These are phyloP conservation scores for Philonicus albiceps DNA, from an alignment of 2,888 invertebrate species.

Conservation along the genomic window DNA sequence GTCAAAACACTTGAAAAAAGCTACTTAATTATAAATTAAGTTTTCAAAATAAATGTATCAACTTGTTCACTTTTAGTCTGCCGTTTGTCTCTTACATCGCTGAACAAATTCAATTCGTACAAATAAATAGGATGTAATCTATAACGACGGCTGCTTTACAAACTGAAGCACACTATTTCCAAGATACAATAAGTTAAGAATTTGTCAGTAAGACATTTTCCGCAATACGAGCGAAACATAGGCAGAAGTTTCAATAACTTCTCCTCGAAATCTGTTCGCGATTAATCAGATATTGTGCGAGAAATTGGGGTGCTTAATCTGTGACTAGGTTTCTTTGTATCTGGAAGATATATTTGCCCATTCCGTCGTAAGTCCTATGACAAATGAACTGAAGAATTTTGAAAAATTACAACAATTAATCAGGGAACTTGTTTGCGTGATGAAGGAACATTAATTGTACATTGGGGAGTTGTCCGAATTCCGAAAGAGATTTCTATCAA, in stretches of 20 bases:
- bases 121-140: neutral
- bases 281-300: neutral
- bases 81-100: neutral
- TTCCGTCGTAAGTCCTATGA: neutral
- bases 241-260: neutral
- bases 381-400: neutral
- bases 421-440: neutral
- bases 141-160: neutral
- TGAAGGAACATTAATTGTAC: neutral
- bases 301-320: neutral
- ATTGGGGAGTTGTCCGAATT: neutral
- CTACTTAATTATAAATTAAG: neutral
- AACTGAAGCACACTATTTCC: neutral
- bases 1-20: no score
- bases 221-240: neutral
- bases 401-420: neutral
- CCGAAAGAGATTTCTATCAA: neutral
- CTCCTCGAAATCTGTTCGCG: neutral
- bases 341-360: neutral
- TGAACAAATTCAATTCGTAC: neutral
- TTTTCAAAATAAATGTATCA: neutral
- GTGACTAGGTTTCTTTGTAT: neutral
- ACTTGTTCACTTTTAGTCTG: no score
- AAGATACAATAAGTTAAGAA: neutral
- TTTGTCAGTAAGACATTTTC: neutral